Percentiles rank a stretch among this genome's conserved stretches.
Conservation (phyloP, 2,888 invertebrate genomes). For the Macrophya alboannulata region DNA sequence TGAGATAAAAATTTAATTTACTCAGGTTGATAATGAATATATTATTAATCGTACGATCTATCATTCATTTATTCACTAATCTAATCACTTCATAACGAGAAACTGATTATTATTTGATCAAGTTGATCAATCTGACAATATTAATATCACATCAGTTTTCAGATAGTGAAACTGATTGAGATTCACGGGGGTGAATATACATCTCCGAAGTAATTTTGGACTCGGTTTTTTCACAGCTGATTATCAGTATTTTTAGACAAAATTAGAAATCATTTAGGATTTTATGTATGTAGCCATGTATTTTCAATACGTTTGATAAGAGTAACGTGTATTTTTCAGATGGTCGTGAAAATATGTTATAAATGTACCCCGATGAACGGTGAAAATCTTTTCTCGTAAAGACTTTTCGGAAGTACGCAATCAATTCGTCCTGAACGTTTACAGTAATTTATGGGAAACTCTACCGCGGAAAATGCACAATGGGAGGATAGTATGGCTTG, state of each 20-base stretch:
- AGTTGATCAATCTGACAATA: not conserved
- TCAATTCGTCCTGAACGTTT: constrained; percentile 30
- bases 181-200: not conserved
- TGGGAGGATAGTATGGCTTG: constrained; percentile 16
- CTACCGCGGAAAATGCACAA: constrained; percentile 29
- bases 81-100: not conserved
- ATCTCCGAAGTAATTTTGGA: not conserved
- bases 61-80: constrained; percentile 17
- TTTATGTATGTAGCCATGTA: not conserved
- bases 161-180: not conserved
- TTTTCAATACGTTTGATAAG: not conserved
- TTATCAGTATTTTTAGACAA: not conserved
- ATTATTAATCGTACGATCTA: constrained; percentile 9
- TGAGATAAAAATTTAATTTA: constrained; percentile 25
- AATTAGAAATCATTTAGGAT: not conserved
- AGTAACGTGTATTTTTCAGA: not conserved
- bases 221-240: not conserved
- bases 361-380: not conserved
- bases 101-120: constrained; percentile 13
- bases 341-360: not conserved
- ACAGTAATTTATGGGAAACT: constrained; percentile 25
- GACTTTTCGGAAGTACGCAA: constrained; percentile 34
- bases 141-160: not conserved
- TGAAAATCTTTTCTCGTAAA: constrained; percentile 16
- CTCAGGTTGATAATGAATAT: constrained; percentile 24